Percentiles rank a stretch among this genome's conserved stretches.
Conservation (phyloP, 2,797 vertebrate genomes). For the Melanotaenia parkinsoni region DNA sequence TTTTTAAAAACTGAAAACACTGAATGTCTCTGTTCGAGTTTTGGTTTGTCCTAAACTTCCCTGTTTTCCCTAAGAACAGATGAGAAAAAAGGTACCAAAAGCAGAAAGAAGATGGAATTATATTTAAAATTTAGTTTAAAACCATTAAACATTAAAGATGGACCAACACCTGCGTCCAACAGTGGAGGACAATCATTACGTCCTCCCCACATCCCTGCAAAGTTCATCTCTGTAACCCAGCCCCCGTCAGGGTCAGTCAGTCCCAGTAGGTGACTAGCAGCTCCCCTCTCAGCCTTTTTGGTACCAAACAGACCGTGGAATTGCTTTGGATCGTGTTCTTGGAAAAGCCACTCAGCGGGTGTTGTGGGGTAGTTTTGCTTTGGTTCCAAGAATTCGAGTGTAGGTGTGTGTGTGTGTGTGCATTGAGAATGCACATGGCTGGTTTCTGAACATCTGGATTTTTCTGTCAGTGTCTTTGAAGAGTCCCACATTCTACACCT, state of each 20-base stretch:
- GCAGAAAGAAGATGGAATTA: no score
- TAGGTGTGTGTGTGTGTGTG: constrained; percentile 25
- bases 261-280: constrained; percentile 42
- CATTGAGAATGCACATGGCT: constrained; percentile 71
- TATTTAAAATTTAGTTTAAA: no score
- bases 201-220: constrained; percentile 45
- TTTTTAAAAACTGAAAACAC: no score
- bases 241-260: constrained; percentile 49
- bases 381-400: constrained; percentile 26
- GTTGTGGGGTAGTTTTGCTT: constrained; percentile 29
- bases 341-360: constrained; percentile 58
- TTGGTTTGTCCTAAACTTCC: no score
- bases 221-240: background rate
- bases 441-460: constrained; percentile 65
- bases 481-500: constrained; percentile 19
- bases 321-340: constrained; percentile 57
- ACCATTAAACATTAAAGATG: no score
- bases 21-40: no score
- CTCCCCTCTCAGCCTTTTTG: constrained; percentile 55
- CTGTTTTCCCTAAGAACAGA: no score
- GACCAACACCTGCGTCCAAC: no score
- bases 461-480: constrained; percentile 68
- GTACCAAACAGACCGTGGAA: constrained; percentile 73
- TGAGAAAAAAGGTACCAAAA: no score
- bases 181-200: constrained; percentile 13